Base-by-base conservation (phyloP, 1,140 invertebrate species). In the Bombus waltoni region DNA sequence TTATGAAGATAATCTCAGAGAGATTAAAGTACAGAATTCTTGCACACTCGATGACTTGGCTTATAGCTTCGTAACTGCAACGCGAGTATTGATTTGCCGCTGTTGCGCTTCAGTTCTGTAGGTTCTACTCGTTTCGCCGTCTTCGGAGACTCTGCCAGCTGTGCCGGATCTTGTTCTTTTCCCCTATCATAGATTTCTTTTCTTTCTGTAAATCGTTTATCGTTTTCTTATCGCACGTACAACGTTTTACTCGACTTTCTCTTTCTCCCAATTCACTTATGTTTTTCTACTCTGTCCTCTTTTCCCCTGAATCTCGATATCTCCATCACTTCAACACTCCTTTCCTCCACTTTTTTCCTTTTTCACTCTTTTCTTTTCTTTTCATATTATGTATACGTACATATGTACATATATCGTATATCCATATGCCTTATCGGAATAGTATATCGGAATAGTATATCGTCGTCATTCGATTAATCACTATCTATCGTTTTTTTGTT, bases 51-150 rank as follows among this genome's bases (percentile, higher is more conserved):
- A 91, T 88, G 73, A 89, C 88, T 91, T 85, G 83, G 86, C 86
- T 87, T 86, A 89, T 72, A 86, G 87, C 86, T 88, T 92, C 83
- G 57, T 83, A 80, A 85, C 82, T 89, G 81, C 87, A 85, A 86
- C 89, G 83, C 71, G 87, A 90, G 91, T 92, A 92, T 92, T 92
- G 91, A 92, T 92, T 92, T 83, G 89, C 88, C 90, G 81, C 80
- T 85, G 89, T 88, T 88, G 90, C 75, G 57, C 85, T 91, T 91
- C 72, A 77, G 38, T 42, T 78, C 80, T 57, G 70, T 83, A 81
- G 76, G 81, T 75, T 90, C 74, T 83, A 25, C 53, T n/a, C 53
- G 32, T 62, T 80, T 32, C n/a, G 15, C 32, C 57, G 53, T 70
- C 70, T 47, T 75, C 40, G 18, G 1, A 35, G 42, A 2, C 22